A percentile compares a stretch with the other conserved stretches of the same genome.
These are phyloP conservation scores for Callopanchax toddi DNA, from an alignment of 2,113 vertebrate species.

Conservation along the genomic window DNA sequence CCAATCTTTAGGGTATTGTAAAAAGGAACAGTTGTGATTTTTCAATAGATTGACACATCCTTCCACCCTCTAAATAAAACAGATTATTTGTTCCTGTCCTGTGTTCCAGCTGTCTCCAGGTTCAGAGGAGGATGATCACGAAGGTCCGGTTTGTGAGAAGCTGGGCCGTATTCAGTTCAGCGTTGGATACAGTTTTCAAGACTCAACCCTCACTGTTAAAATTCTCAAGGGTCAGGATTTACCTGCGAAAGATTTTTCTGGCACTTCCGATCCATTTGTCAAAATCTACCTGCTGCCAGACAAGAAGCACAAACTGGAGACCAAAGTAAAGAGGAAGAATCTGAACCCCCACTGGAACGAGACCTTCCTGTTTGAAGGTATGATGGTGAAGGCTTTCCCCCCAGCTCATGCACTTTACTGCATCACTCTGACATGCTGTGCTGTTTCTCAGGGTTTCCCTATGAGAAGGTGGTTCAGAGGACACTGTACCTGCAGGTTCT, in stretches of 20 bases:
- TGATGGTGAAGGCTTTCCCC: neutral
- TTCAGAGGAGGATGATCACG: slow-evolving; percentile 93
- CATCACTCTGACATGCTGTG: neutral
- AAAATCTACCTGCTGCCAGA: slow-evolving; percentile 98
- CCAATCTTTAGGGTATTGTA: no score
- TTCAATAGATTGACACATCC: neutral
- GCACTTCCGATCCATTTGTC: slow-evolving; percentile 97
- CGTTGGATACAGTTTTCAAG: slow-evolving; percentile 98
- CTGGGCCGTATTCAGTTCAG: slow-evolving; percentile 98
- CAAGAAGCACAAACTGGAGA: slow-evolving; percentile 99
- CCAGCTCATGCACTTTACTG: neutral
- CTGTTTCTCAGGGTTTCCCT: slow-evolving; percentile 88
- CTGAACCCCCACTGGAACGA: slow-evolving; percentile 98
- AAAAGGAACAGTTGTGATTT: no score
- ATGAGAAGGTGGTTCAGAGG: slow-evolving; percentile 97
- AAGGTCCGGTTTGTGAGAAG: slow-evolving; percentile 90
- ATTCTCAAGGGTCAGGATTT: slow-evolving; percentile 97
- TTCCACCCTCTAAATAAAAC: neutral
- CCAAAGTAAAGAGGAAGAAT: slow-evolving; percentile 99
- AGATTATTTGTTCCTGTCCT: neutral
- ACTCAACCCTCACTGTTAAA: slow-evolving; percentile 97
- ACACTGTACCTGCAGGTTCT: slow-evolving; percentile 97
- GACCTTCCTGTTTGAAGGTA: slow-evolving; percentile 98
- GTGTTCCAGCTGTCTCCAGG: slow-evolving; percentile 89
- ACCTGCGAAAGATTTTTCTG: slow-evolving; percentile 98